Percentiles rank a stretch among this genome's conserved stretches.
phyloP scores from a whole-genome alignment of 2,113 vertebrate genomes.

The Channa maculata region DNA sequence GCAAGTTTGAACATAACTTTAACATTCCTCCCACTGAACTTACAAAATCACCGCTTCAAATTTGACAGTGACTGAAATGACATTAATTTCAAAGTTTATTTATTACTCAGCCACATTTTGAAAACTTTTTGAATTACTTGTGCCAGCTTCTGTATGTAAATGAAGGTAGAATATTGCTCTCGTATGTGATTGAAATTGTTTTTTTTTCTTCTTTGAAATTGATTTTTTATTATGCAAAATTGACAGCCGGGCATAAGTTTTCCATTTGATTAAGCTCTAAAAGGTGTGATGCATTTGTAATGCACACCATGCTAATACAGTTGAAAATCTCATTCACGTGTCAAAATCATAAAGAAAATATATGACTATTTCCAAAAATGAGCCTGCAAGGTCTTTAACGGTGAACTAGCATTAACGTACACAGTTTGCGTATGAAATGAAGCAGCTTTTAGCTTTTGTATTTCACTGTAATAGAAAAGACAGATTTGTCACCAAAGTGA shows the following conservation, averaged over 20 bases:
- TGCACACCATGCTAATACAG: neutral
- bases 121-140: slow-evolving; percentile 11
- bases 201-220: too few species aligned
- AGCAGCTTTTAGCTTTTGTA: neutral
- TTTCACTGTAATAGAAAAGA: slow-evolving; percentile 6
- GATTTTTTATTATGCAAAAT: too few species aligned
- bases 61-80: slow-evolving; percentile 7
- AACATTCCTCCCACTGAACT: neutral
- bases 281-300: slow-evolving; percentile 3
- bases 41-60: neutral
- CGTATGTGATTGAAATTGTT: too few species aligned
- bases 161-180: too few species aligned
- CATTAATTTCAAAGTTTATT: slow-evolving; percentile 8
- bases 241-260: too few species aligned
- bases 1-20: neutral
- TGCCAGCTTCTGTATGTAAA: slow-evolving; percentile 10
- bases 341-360: slow-evolving; percentile 2
- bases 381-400: neutral
- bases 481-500: slow-evolving; percentile 14
- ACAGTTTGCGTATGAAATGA: neutral
- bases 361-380: neutral
- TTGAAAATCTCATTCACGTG: neutral
- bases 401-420: neutral
- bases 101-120: neutral
- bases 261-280: too few species aligned